A percentile compares a stretch with the other conserved stretches of the same genome.
These are phyloP conservation scores for Pristionchus japonicus DNA, from an alignment of 2,888 invertebrate genomes.

Conservation along the genomic window DNA sequence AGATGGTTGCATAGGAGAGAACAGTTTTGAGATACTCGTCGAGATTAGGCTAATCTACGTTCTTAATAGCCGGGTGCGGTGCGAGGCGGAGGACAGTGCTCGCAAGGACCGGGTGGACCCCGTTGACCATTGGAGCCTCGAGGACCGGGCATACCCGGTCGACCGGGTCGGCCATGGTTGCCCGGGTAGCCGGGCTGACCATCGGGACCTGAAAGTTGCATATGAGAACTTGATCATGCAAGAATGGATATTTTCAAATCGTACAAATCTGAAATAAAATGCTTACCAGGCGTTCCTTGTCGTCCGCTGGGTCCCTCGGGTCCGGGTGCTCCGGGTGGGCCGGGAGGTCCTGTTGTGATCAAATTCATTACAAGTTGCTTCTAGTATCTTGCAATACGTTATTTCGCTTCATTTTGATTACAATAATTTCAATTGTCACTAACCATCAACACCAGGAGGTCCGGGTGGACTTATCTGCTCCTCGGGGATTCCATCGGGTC, in stretches of 20 bases:
- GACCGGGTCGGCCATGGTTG: slow-evolving; percentile 59
- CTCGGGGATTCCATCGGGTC: slow-evolving; percentile 59
- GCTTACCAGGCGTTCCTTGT: slow-evolving; percentile 54
- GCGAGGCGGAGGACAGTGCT: slow-evolving; percentile 64
- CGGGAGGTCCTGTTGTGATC: slow-evolving; percentile 52
- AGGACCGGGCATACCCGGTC: slow-evolving; percentile 58
- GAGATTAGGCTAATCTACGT: background rate
- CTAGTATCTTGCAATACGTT: too few species aligned
- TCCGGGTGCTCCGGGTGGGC: slow-evolving; percentile 50
- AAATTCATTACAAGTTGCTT: too few species aligned
- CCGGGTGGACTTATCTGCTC: slow-evolving; percentile 59
- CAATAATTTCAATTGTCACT: background rate
- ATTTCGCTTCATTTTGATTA: too few species aligned
- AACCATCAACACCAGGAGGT: slow-evolving; percentile 58
- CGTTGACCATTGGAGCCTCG: slow-evolving; percentile 58
- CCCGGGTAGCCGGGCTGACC: slow-evolving; percentile 60
- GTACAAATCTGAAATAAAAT: background rate
- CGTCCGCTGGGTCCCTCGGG: slow-evolving; percentile 50
- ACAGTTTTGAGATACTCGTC: slow-evolving; percentile 44
- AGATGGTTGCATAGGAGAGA: slow-evolving; percentile 16
- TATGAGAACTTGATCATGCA: background rate
- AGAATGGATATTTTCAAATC: background rate
- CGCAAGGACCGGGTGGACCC: slow-evolving; percentile 61
- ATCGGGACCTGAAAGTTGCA: background rate
- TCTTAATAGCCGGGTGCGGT: slow-evolving; percentile 67